Evolutionary conservation across 2,113 vertebrate genomes (phyloP), one percentile per base, ranked within the genome.

Genomic region (Dolichallabes microphthalmus): DNA sequence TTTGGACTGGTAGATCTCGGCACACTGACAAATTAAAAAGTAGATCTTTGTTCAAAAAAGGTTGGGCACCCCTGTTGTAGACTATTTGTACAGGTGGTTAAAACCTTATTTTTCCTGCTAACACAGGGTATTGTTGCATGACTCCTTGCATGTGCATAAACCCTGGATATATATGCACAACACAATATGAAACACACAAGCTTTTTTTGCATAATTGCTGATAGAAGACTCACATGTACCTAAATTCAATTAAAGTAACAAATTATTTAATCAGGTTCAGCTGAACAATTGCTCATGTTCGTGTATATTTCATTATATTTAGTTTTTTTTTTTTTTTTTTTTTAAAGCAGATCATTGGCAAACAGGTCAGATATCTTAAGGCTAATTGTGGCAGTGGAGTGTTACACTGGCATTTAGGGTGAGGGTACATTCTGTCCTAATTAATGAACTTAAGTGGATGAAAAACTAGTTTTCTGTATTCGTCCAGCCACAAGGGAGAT

Each of bases 401-500:
- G 20, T 74, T 80, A 22, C 39, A 20, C 50, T 32, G 22, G 4
- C 7, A 53, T 78, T 6, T 19, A 32, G 63, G 64, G 20, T 60
- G 27, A 55, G 10, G 69, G 6, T 27, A 39, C n/a, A 27, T 53
- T n/a, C 22, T 22, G 13, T 55, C 14, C 64, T 73, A 61, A 53
- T 20, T 77, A 73, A 14, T 19, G 57, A 35, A 7, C 45, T 14
- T 25, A 25, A 25, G 20, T 25, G 27, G 14, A 52, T 12, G 39
- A 14, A 50, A 77, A 50, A 60, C 64, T 82, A 55, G n/a, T 39
- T 82, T 73, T 78, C 83, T 78, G 32, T 83, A 82, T 88, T 86
- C 80, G 66, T 88, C 35, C 76, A 80, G 57, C 50, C 84, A 83
- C 81, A 76, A 32, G 52, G 52, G 82, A 75, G 82, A 52, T 83